Conservation (phyloP, 2,113 vertebrate genomes). For the Megalops atlanticus region DNA sequence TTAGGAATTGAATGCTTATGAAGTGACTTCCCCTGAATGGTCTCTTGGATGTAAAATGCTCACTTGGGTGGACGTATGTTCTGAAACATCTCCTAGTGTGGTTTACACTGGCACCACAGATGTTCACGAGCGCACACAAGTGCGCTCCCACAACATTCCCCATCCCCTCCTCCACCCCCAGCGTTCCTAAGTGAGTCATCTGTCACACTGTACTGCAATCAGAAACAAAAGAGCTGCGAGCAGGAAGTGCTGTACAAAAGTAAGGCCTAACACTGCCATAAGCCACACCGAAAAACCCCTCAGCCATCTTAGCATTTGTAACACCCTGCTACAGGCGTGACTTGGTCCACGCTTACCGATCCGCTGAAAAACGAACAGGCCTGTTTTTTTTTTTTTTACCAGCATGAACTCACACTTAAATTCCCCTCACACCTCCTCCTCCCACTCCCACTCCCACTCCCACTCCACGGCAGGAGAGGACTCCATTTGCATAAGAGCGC, state of each 20-base stretch:
- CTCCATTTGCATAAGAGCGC: not conserved
- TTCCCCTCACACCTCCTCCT: not conserved
- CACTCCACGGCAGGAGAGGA: not conserved
- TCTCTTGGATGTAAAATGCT: too few relatives aligned
- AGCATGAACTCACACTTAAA: not conserved
- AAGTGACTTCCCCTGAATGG: too few relatives aligned
- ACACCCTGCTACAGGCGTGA: not conserved
- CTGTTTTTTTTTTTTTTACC: not conserved
- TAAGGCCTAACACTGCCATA: too few relatives aligned
- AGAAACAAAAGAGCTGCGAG: not conserved
- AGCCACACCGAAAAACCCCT: too few relatives aligned
- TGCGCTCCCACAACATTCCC: too few relatives aligned
- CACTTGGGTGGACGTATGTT: not conserved
- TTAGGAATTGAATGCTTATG: too few relatives aligned
- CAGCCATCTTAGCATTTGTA: not conserved
- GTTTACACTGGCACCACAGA: not conserved
- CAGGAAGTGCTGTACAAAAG: not conserved
- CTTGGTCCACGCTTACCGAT: not conserved
- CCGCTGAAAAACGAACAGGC: not conserved
- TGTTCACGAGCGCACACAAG: not conserved
- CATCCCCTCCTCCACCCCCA: not conserved
- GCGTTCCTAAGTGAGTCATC: not conserved
- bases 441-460: constrained; percentile 3
- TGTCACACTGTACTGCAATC: not conserved
- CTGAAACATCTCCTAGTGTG: not conserved